Evolutionary conservation across 1,140 invertebrate species (phyloP).

Genomic region (Trialeurodes vaporariorum): DNA sequence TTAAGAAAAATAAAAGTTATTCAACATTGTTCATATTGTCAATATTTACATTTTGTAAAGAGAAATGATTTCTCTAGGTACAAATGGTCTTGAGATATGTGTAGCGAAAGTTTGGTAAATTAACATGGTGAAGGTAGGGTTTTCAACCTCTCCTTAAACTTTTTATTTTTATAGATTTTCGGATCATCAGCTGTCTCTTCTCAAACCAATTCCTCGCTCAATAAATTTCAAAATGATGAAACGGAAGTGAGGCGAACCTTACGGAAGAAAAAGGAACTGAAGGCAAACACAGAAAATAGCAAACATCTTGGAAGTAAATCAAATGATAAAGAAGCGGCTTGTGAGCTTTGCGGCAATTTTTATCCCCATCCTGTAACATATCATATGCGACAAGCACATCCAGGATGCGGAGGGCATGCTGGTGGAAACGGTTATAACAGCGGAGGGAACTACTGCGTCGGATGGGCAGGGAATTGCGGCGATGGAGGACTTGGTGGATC

Average conservation of each 20-base stretch:
- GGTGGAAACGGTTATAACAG: conserved; percentile 80
- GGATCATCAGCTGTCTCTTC: neutral
- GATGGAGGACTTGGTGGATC: conserved; percentile 71
- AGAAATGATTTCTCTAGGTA: too few relatives aligned
- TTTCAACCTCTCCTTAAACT: too few relatives aligned
- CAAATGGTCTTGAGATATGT: too few relatives aligned
- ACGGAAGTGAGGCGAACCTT: conserved; percentile 18
- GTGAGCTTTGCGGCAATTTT: conserved; percentile 69
- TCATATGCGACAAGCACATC: conserved; percentile 81
- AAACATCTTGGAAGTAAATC: conserved; percentile 10
- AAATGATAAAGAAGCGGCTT: conserved; percentile 47
- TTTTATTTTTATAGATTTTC: neutral
- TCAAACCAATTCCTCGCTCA: neutral
- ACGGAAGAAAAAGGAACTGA: conserved; percentile 47
- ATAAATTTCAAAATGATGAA: neutral
- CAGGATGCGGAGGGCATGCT: conserved; percentile 78
- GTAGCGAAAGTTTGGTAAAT: too few relatives aligned
- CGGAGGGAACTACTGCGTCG: conserved; percentile 68
- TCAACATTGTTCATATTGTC: too few relatives aligned
- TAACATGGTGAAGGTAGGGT: too few relatives aligned
- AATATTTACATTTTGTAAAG: too few relatives aligned
- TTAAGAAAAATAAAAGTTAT: too few relatives aligned
- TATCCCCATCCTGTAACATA: conserved; percentile 74
- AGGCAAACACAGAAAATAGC: conserved; percentile 21
- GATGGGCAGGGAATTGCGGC: conserved; percentile 66